phyloP scores from a whole-genome alignment of 2,113 vertebrate species.

The Brevimyrus niger region DNA sequence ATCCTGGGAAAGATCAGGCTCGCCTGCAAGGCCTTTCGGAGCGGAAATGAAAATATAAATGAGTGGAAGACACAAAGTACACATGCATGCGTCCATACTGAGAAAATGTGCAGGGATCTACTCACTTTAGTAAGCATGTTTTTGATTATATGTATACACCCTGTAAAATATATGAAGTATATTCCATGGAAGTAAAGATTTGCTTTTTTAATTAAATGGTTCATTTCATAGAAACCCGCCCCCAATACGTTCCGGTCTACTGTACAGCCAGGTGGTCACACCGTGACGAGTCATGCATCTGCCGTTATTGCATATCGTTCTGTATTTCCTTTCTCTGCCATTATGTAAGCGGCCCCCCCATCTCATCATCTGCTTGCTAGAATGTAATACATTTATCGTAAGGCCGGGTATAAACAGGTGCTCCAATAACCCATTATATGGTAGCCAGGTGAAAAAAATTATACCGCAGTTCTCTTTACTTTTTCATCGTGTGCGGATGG shows the following conservation, averaged over 20 bases:
- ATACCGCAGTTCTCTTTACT: not conserved
- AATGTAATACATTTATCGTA: not conserved
- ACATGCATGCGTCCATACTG: not conserved
- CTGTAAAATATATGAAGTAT: not conserved
- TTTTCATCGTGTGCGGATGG: conserved; percentile 6
- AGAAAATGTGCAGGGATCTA: not conserved
- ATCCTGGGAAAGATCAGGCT: conserved; percentile 48
- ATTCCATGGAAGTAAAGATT: not conserved
- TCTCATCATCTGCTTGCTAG: not conserved
- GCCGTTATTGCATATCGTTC: not conserved
- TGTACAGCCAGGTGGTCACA: not conserved
- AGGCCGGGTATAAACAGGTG: not conserved
- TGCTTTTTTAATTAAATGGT: not conserved
- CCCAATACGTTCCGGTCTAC: not conserved
- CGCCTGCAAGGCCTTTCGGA: conserved; percentile 47
- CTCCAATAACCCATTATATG: not conserved
- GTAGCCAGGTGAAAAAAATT: not conserved
- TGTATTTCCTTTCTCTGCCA: not conserved
- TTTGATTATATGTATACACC: not conserved
- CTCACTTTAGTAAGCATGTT: not conserved
- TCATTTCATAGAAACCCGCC: not conserved
- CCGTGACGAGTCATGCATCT: not conserved
- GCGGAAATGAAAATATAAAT: not conserved
- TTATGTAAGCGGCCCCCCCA: not conserved
- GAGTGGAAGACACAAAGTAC: conserved; percentile 34